Evolutionary conservation across 2,888 invertebrate species (phyloP).

Genomic region (Digitonthophagus gazella): DNA sequence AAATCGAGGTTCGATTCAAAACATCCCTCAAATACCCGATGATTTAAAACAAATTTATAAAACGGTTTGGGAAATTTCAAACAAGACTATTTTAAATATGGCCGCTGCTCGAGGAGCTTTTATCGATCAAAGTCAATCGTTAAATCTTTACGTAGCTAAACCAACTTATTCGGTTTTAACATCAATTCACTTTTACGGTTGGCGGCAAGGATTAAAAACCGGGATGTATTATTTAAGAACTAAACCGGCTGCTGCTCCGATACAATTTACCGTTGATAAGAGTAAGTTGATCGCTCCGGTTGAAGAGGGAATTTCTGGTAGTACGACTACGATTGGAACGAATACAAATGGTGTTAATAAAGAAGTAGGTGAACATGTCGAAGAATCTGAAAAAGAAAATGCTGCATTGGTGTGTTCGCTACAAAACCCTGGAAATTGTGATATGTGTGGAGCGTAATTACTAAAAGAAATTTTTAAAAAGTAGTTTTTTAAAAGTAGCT

Average conservation of each 20-base stretch:
- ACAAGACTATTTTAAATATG: slow-evolving; percentile 91
- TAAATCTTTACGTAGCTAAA: slow-evolving; percentile 95
- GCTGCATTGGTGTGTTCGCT: slow-evolving; percentile 82
- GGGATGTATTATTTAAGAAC: slow-evolving; percentile 99
- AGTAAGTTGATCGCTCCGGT: slow-evolving; percentile 54
- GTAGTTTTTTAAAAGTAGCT: no score
- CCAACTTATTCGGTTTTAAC: slow-evolving; percentile 92
- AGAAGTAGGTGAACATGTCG: slow-evolving; percentile 41
- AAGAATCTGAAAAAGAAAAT: neutral
- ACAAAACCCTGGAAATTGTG: slow-evolving; percentile 81
- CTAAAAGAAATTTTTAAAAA: no score
- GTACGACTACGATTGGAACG: slow-evolving; percentile 26
- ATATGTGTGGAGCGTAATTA: slow-evolving; percentile 78
- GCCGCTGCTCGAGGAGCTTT: slow-evolving; percentile 97
- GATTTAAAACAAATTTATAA: slow-evolving; percentile 86
- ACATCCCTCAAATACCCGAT: slow-evolving; percentile 79
- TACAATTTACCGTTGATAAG: slow-evolving; percentile 98
- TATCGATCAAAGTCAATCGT: slow-evolving; percentile 97
- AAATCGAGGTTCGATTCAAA: slow-evolving; percentile 89
- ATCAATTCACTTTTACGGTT: slow-evolving; percentile 98
- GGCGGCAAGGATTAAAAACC: slow-evolving; percentile 96
- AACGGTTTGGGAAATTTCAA: slow-evolving; percentile 97
- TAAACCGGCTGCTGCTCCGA: slow-evolving; percentile 93
- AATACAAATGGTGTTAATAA: slow-evolving; percentile 36
- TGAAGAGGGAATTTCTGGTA: slow-evolving; percentile 18